phyloP scores from a whole-genome alignment of 2,888 invertebrate species.

The Drosophila pseudotalamancana region DNA sequence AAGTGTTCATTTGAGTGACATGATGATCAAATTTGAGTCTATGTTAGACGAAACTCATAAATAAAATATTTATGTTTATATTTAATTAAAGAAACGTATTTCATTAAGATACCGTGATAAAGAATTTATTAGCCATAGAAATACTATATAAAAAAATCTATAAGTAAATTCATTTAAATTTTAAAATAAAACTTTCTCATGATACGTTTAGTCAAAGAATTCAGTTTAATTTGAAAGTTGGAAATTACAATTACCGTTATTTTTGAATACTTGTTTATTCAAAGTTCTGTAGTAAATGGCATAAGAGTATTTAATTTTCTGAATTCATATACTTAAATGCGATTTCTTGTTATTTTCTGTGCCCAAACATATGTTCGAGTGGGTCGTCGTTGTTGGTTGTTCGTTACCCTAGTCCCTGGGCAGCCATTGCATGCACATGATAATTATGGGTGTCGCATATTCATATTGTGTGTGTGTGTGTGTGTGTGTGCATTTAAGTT shows the following conservation, averaged over 20 bases:
- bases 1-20: too few relatives aligned
- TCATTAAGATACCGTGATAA: too few relatives aligned
- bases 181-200: too few relatives aligned
- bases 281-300: not conserved
- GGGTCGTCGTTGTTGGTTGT: slow-evolving; percentile 11
- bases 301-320: slow-evolving; percentile 11
- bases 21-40: too few relatives aligned
- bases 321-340: not conserved
- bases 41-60: too few relatives aligned
- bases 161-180: too few relatives aligned
- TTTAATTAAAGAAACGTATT: too few relatives aligned
- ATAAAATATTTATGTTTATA: too few relatives aligned
- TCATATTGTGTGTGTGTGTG: slow-evolving; percentile 10
- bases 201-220: too few relatives aligned
- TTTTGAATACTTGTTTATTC: not conserved
- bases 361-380: slow-evolving; percentile 44
- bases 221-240: too few relatives aligned
- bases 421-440: slow-evolving; percentile 52
- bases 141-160: too few relatives aligned
- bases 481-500: slow-evolving; percentile 27
- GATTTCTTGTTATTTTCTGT: not conserved
- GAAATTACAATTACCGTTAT: not conserved
- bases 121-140: too few relatives aligned
- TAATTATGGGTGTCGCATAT: slow-evolving; percentile 65
- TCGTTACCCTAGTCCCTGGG: slow-evolving; percentile 30